These are phyloP conservation scores for Gambusia holbrooki DNA, from an alignment of 2,113 vertebrate genomes.

Conservation along the genomic window DNA sequence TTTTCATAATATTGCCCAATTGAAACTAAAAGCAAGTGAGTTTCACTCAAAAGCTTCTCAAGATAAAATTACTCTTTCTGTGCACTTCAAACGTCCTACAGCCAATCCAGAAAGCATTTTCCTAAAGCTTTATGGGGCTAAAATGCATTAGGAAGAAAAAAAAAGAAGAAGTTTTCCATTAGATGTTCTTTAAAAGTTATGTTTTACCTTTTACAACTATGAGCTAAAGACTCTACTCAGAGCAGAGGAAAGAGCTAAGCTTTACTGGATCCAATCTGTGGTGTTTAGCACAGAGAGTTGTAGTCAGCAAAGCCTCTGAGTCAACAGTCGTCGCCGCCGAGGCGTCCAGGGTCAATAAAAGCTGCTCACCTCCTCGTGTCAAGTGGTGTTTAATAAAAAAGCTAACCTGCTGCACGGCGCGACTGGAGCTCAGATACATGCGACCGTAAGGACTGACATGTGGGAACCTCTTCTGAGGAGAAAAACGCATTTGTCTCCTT, in stretches of 20 bases:
- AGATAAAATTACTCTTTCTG: slow-evolving; percentile 11
- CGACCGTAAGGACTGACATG: slow-evolving; percentile 9
- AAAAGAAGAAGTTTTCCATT: neutral
- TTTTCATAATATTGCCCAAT: neutral
- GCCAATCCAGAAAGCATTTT: slow-evolving; percentile 29
- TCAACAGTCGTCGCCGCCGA: slow-evolving; percentile 58
- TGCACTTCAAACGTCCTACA: slow-evolving; percentile 39
- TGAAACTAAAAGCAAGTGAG: neutral
- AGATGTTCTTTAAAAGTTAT: neutral
- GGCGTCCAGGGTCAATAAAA: slow-evolving; percentile 52
- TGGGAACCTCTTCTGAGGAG: slow-evolving; percentile 3
- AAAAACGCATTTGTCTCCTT: slow-evolving; percentile 33
- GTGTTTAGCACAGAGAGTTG: neutral
- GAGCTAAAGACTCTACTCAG: neutral
- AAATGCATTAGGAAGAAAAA: slow-evolving; percentile 38
- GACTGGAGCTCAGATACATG: slow-evolving; percentile 29
- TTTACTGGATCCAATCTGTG: slow-evolving; percentile 4
- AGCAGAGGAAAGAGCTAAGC: neutral
- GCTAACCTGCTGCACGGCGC: slow-evolving; percentile 25
- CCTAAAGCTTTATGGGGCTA: slow-evolving; percentile 26
- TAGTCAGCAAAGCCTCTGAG: slow-evolving; percentile 37
- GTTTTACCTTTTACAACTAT: neutral
- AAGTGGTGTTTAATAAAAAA: slow-evolving; percentile 65
- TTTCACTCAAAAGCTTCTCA: neutral
- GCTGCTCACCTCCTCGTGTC: slow-evolving; percentile 46